Evolutionary conservation across 2,797 vertebrate species (phyloP).

Genomic region (Diglossa cyanea): DNA sequence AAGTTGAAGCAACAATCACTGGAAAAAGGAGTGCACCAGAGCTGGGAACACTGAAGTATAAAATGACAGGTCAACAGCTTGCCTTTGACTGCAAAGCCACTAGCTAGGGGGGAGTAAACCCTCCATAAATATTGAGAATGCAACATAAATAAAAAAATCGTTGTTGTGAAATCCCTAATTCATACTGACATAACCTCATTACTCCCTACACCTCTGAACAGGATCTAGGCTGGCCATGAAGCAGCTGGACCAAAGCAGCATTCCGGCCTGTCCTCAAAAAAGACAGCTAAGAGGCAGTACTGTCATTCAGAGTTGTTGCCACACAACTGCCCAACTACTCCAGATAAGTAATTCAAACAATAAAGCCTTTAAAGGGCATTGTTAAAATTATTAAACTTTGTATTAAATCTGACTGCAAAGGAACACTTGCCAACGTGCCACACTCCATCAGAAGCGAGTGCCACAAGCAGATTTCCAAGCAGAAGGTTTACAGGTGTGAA

Average conservation of each 20-base stretch:
- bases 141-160: neutral
- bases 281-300: neutral
- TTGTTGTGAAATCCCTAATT: neutral
- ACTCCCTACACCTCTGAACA: neutral
- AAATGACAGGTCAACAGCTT: neutral
- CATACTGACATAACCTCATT: neutral
- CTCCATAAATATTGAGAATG: neutral
- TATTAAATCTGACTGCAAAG: neutral
- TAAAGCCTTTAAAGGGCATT: neutral
- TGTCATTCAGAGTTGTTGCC: neutral
- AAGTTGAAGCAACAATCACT: neutral
- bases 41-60: neutral
- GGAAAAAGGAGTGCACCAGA: neutral
- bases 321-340: neutral
- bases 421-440: neutral
- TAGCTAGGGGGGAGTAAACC: neutral
- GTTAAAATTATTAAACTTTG: neutral
- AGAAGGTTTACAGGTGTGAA: fast-evolving
- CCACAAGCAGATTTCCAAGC: neutral
- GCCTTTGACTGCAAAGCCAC: neutral
- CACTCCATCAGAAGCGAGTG: neutral
- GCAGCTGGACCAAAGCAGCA: neutral
- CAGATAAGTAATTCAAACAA: neutral
- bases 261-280: neutral
- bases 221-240: neutral